Base-by-base conservation (phyloP, 2,797 vertebrate species). In the Centroberyx gerrardi region DNA sequence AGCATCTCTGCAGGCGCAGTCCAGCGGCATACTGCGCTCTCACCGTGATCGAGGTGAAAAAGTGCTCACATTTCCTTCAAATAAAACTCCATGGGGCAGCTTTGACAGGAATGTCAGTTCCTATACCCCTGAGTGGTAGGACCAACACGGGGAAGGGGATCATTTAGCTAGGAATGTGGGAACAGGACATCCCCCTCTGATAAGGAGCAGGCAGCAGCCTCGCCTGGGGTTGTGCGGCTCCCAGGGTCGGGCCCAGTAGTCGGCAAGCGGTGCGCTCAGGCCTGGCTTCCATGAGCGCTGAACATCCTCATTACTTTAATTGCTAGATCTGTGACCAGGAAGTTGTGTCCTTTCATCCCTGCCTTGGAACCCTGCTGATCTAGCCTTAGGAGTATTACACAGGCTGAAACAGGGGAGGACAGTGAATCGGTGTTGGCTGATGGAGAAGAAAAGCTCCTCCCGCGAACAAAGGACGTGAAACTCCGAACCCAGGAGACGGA, bases 61-160 rank as follows among this genome's bases (percentile, higher is more conserved):
- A 46, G 74, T 44, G 42, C 46, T 64, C 79, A 42, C 67, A 68
- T 85, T 81, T 70, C 69, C 75, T 46, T 89, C 81, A 78, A 49
- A 71, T 72, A 4, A 51, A 78, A 70, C 62, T 56, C 17, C 27
- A 48, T 4, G 59, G n/a, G 82, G 69, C 82, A 53, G 84, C 81
- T 91, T 74, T 88, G 88, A 93, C 90, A 85, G 82, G 65, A 76
- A 81, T 89, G 90, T 91, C 92, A 91, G 80, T 88, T 92, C 84
- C 69, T 80, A 91, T 93, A 82, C 82, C 89, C 87, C 88, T 86
- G 75, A 90, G 73, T 79, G 67, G 66, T 68, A 79, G 52, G 74
- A 76, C 87, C 81, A 67, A 79, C 77, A 73, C 77, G 69, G 74
- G 77, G 84, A 86, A 86, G 77, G 74, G 80, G 84, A 87, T 87